Percentiles rank a stretch among this genome's conserved stretches.
These are phyloP conservation scores for Hymenochirus boettgeri DNA, from an alignment of 2,113 vertebrate species.

Conservation along the genomic window DNA sequence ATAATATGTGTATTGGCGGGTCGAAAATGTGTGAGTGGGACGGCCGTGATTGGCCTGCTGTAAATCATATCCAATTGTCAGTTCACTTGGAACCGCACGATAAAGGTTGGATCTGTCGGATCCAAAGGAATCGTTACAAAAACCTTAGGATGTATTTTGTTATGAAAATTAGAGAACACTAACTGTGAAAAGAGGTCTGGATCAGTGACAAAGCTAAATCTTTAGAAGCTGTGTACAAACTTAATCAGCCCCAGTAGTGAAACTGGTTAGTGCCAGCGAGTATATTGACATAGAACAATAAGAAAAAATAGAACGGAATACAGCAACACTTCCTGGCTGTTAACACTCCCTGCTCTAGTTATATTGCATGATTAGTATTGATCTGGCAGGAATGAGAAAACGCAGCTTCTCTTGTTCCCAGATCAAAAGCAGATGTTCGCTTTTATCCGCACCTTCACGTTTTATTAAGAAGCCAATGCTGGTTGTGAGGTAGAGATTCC, in stretches of 20 bases:
- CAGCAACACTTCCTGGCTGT: constrained; percentile 45
- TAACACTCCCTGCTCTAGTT: constrained; percentile 51
- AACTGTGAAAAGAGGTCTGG: constrained; percentile 14
- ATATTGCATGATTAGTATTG: constrained; percentile 54
- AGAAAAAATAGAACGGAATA: constrained; percentile 53
- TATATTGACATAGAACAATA: constrained; percentile 49
- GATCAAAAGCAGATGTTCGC: constrained; percentile 47
- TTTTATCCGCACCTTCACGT: constrained; percentile 47
- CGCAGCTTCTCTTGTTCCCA: constrained; percentile 47
- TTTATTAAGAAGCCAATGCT: constrained; percentile 44
- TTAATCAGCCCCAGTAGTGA: constrained; percentile 36
- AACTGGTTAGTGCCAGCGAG: constrained; percentile 43
- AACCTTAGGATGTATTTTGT: constrained; percentile 11
- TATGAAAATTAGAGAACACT: constrained; percentile 10
- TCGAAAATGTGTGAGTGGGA: too few relatives aligned
- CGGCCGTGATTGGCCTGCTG: too few relatives aligned
- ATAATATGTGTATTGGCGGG: too few relatives aligned
- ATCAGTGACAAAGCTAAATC: constrained; percentile 36
- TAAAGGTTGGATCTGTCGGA: too few relatives aligned
- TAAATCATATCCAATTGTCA: too few relatives aligned
- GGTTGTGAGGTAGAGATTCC: constrained; percentile 32
- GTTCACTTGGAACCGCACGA: too few relatives aligned
- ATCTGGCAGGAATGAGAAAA: constrained; percentile 52
- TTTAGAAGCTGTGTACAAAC: constrained; percentile 35
- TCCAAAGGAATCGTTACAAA: too few relatives aligned